These are phyloP conservation scores for Melitaea athalia DNA, from an alignment of 2,888 invertebrate genomes.

Conservation along the genomic window DNA sequence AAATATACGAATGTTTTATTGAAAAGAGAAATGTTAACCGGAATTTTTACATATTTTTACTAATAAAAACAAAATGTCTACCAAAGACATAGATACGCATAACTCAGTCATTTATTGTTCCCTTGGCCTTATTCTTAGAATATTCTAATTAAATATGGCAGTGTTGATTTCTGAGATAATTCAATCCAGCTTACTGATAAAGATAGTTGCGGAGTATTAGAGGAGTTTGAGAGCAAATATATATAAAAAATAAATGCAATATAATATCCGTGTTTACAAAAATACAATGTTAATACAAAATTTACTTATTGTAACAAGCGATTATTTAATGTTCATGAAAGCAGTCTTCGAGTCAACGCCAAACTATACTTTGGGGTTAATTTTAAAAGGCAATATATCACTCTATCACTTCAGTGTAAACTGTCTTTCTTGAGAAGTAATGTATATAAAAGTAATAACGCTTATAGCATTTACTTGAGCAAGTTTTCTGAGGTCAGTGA, in stretches of 20 bases:
- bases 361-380: slow-evolving; percentile 39
- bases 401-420: slow-evolving; percentile 35
- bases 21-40: no score
- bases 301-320: slow-evolving; percentile 43
- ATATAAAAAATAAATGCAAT: slow-evolving; percentile 49
- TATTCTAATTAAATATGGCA: slow-evolving; percentile 57
- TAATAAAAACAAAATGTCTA: not conserved
- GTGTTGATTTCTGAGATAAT: slow-evolving; percentile 45
- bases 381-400: slow-evolving; percentile 38
- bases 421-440: slow-evolving; percentile 24
- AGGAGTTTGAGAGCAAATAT: slow-evolving; percentile 20
- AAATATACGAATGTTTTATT: no score
- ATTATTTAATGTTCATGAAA: slow-evolving; percentile 39
- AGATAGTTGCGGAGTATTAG: slow-evolving; percentile 26
- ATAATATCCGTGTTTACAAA: slow-evolving; percentile 36
- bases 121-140: slow-evolving; percentile 53
- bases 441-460: slow-evolving; percentile 13
- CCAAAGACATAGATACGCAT: not conserved
- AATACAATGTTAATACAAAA: slow-evolving; percentile 39
- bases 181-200: slow-evolving; percentile 21
- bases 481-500: slow-evolving; percentile 83
- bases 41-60: not conserved
- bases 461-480: slow-evolving; percentile 49
- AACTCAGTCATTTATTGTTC: slow-evolving; percentile 50
- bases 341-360: slow-evolving; percentile 52